phyloP scores from a whole-genome alignment of 2,888 invertebrate species.

The Eupithecia subumbrata region DNA sequence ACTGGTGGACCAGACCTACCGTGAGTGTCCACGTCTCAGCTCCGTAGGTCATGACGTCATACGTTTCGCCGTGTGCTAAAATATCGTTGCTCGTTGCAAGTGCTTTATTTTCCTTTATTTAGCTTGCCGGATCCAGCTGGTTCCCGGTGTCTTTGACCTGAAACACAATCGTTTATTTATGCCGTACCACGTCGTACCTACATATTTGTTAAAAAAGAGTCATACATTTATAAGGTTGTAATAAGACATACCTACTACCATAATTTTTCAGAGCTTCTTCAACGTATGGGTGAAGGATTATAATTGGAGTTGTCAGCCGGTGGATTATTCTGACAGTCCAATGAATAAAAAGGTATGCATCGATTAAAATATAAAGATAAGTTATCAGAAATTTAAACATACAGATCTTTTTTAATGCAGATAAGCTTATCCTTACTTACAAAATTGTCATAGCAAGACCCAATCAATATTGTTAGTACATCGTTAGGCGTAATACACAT shows the following conservation, averaged over 20 bases:
- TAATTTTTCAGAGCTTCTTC: slow-evolving; percentile 24
- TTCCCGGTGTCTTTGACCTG: background rate
- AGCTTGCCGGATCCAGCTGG: background rate
- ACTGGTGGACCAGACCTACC: no score
- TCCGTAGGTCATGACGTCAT: no score
- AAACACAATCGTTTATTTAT: background rate
- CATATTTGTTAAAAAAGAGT: background rate
- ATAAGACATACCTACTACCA: background rate
- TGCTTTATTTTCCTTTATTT: background rate
- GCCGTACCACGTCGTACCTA: background rate
- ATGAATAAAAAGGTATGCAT: slow-evolving; percentile 6
- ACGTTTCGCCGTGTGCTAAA: no score
- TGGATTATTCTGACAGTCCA: slow-evolving; percentile 30
- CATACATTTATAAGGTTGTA: background rate
- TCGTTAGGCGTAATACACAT: background rate
- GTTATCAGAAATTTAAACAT: background rate
- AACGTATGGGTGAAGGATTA: slow-evolving; percentile 25
- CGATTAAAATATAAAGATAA: background rate
- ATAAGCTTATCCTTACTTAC: background rate
- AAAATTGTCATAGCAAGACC: background rate
- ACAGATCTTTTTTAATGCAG: no score
- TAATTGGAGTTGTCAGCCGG: slow-evolving; percentile 37
- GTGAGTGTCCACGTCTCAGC: no score
- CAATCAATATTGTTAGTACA: background rate
- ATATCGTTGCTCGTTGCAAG: no score